Base-by-base conservation (phyloP, 2,113 vertebrate genomes). In the Ia io region DNA sequence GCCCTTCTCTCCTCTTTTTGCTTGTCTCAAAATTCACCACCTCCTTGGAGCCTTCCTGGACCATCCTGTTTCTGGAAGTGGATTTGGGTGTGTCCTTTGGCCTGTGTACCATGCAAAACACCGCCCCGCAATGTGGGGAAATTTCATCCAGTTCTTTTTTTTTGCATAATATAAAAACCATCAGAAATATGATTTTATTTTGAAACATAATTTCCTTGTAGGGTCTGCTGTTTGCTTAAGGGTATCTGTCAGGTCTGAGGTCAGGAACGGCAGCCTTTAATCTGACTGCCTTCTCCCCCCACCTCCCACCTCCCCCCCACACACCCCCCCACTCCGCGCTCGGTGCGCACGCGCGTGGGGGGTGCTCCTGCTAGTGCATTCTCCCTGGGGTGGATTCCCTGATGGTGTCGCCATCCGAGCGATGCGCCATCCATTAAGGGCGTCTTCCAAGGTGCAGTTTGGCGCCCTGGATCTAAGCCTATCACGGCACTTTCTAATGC, bases 271-370 rank as follows among this genome's bases (percentile, higher is more conserved):
- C 32, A 12, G 69, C n/a, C 44, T 84, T 56, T 53, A 42, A 59
- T 17, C 53, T 25, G 40, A 6, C 9, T 16, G 53, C 32, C 35
- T 59, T 61, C 25, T 53, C 28, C 30, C 18, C 13, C 37, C 11
- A 6, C 1, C 23, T 12, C 9, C 3, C 56, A 11, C 56, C 7
- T 10, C 44, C 44, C 47, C 47, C 47, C 3, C 12, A 1, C 47
- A 12, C n/a, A n/a, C 10, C 4, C 9, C 59, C 23, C 3, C 10
- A 20, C 53, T 17, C 53, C 2, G 18, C 3, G 25, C 22, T 22
- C 1, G 14, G 16, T 10, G 7, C 13, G 6, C 6, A 2, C 2
- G 47, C 18, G 10, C 12, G 32, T 1, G 0, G 6, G 10, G 4
- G 7, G 37, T 1, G 3, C 11, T 59, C 5, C 9, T 1, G 8